A percentile compares a stretch with the other conserved stretches of the same genome.
phyloP scores from a whole-genome alignment of 2,888 invertebrate species.

The Coronaproctus castanopsis region DNA sequence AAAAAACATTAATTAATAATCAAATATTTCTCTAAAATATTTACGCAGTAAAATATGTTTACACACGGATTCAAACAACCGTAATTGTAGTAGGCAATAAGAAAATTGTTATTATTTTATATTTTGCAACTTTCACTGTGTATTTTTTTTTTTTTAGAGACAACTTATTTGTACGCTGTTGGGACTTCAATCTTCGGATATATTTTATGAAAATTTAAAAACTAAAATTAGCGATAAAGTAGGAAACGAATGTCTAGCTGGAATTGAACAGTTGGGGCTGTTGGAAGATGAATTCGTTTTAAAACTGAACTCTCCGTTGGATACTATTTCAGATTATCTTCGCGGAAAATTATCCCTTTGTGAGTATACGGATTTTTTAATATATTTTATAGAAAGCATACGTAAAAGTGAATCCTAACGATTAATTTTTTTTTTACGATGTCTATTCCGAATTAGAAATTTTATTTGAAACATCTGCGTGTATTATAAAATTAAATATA shows the following conservation, averaged over 20 bases:
- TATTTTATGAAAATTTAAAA: slow-evolving; percentile 82
- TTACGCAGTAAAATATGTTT: too few relatives aligned
- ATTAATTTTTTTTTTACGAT: not conserved
- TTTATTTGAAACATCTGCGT: too few relatives aligned
- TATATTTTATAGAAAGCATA: not conserved
- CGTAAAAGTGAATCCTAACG: not conserved
- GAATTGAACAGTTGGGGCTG: slow-evolving; percentile 68
- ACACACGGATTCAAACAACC: too few relatives aligned
- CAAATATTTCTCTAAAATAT: too few relatives aligned
- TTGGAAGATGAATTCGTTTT: slow-evolving; percentile 60
- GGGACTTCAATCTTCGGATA: slow-evolving; percentile 61
- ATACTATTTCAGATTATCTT: slow-evolving; percentile 77
- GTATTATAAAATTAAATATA: too few relatives aligned
- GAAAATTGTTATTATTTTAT: too few relatives aligned
- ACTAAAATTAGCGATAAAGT: slow-evolving; percentile 61
- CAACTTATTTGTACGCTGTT: slow-evolving; percentile 67
- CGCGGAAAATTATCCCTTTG: slow-evolving; percentile 59
- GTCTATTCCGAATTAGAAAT: too few relatives aligned
- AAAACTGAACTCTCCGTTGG: slow-evolving; percentile 70
- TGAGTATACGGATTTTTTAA: slow-evolving; percentile 25
- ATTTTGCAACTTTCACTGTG: too few relatives aligned
- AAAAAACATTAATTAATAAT: too few relatives aligned
- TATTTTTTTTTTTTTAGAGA: slow-evolving; percentile 39
- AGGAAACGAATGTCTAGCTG: slow-evolving; percentile 45
- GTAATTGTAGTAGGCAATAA: too few relatives aligned